A percentile compares a stretch with the other conserved stretches of the same genome.
Evolutionary conservation across 2,888 invertebrate genomes (phyloP).

Genomic region (Pseudococcus longispinus): DNA sequence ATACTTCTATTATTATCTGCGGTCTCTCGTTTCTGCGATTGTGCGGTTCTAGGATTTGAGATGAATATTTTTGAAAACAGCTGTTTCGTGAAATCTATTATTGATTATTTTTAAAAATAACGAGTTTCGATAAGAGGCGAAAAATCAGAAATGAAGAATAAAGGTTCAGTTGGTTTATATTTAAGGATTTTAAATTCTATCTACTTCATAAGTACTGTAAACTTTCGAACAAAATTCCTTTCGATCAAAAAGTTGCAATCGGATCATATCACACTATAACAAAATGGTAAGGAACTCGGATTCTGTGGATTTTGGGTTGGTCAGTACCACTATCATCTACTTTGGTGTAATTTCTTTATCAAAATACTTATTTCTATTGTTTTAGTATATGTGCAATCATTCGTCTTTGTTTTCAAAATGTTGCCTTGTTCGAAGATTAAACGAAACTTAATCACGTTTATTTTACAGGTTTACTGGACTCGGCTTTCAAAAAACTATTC

Average conservation of each 20-base stretch:
- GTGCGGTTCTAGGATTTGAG: background rate
- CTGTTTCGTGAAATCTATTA: background rate
- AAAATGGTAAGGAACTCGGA: background rate
- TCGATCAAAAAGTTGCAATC: background rate
- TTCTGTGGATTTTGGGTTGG: background rate
- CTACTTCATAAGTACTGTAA: background rate
- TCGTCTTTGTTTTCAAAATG: background rate
- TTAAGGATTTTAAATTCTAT: background rate
- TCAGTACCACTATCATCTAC: background rate
- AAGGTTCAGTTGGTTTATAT: background rate
- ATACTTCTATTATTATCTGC: background rate
- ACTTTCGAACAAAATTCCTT: background rate
- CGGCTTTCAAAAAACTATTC: background rate
- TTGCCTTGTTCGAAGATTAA: background rate
- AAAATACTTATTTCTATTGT: background rate
- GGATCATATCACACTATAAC: background rate
- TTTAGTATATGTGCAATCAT: background rate
- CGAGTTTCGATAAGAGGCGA: slow-evolving; percentile 30
- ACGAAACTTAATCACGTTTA: background rate
- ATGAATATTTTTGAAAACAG: slow-evolving; percentile 32
- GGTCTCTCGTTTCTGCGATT: background rate
- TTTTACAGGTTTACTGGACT: background rate
- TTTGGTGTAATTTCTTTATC: background rate
- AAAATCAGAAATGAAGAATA: slow-evolving; percentile 7
- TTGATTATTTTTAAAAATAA: slow-evolving; percentile 51